Evolutionary conservation across 2,113 vertebrate species (phyloP).

Genomic region (Xiphias gladius): DNA sequence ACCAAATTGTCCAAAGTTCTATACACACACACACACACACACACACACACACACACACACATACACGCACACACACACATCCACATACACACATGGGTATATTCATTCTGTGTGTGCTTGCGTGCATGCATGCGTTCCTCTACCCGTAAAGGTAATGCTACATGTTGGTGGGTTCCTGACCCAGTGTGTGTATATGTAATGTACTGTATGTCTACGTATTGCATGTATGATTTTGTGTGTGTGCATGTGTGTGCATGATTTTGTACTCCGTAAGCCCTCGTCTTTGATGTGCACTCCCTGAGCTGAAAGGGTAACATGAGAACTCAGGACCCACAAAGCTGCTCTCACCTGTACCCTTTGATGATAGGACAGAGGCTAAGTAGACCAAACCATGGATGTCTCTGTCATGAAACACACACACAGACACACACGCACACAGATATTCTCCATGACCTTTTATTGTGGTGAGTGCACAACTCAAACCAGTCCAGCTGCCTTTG

Average conservation of each 20-base stretch:
- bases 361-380: conserved; percentile 84
- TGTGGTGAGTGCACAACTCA: conserved; percentile 79
- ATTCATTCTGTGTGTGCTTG: neutral
- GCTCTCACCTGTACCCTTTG: conserved; percentile 87
- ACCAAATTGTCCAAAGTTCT: conserved; percentile 25
- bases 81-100: neutral
- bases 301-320: conserved; percentile 87
- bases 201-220: conserved; percentile 32
- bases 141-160: neutral
- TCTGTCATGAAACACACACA: conserved; percentile 75
- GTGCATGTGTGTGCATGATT: conserved; percentile 54
- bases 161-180: neutral
- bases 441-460: conserved; percentile 75
- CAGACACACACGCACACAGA: conserved; percentile 55
- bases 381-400: conserved; percentile 80
- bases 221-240: conserved; percentile 53
- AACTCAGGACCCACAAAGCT: conserved; percentile 79
- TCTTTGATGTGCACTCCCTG: conserved; percentile 84
- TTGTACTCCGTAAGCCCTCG: conserved; percentile 74
- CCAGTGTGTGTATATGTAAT: neutral
- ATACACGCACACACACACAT: neutral
- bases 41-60: neutral
- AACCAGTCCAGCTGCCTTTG: conserved; percentile 78
- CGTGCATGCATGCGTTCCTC: neutral
- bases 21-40: neutral